Evolutionary conservation across 2,888 invertebrate species (phyloP), one percentile per base, ranked within the genome.

Genomic region (Tipula lateralis): DNA sequence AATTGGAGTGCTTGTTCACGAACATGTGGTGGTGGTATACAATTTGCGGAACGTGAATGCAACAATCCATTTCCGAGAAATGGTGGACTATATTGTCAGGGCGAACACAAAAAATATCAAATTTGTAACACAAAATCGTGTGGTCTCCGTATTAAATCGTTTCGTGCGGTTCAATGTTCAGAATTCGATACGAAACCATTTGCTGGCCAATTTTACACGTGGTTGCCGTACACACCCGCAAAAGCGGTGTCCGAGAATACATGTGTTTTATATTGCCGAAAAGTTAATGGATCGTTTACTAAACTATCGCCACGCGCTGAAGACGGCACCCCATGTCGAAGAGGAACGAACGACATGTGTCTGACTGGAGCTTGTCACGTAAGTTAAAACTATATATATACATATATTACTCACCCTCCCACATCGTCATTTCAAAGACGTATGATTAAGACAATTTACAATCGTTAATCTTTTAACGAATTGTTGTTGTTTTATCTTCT

Each of bases 311-410:
- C 93, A 84, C 91, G 92, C 24, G 93, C 91, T 0, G 91, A 91
- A 81, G 94, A 94, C 88, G 94, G 94, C 13, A 94, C 94, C 0
- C 91, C 92, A 0, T 94, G 94, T 87, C 92, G 91, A 86, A 90
- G 91, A 0, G 93, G 93, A 19, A 92, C 92, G 0, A 91, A 92
- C 85, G 91, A 94, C 88, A 92, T 93, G 91, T 94, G 94, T 88
- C 92, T 94, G 86, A 91, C 91, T 85, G 94, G 93, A 39, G 89
- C 91, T 86, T 94, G 94, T 88, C 91, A 91, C 89, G 94, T 94
- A 89, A 89, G 91, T 89, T 19, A 9, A 19, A 9, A 66, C 9
- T n/a, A n/a, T n/a, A n/a, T n/a, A n/a, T n/a, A n/a, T n/a, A n/a
- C n/a, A n/a, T n/a, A n/a, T n/a, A 16, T 16, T 16, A 50, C 12